Percentiles rank a stretch among this genome's conserved stretches.
Conservation (phyloP, 2,797 vertebrate genomes). For the Tokudaia tokunoshimensis region DNA sequence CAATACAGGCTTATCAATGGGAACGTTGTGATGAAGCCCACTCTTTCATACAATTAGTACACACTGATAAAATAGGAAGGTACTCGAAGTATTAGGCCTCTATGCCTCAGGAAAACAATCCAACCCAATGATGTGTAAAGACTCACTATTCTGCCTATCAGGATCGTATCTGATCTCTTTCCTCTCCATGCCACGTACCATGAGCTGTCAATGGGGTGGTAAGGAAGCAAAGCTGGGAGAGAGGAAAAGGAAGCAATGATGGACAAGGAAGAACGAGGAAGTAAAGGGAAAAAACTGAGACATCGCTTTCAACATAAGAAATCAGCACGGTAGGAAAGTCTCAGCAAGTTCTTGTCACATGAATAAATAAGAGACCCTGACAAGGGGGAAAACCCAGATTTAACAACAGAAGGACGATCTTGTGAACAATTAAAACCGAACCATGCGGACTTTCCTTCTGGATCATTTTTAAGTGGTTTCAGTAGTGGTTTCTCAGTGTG, state of each 20-base stretch:
- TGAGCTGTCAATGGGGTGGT: background rate
- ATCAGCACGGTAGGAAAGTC: background rate
- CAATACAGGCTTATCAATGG: background rate
- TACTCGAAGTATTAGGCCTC: background rate
- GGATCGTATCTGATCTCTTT: background rate
- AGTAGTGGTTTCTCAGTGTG: background rate
- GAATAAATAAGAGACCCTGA: background rate
- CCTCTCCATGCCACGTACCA: background rate
- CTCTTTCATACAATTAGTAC: background rate
- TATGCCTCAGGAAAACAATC: background rate
- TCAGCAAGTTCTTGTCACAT: constrained; percentile 2
- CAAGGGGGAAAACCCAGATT: background rate
- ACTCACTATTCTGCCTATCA: background rate
- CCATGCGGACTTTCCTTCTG: background rate
- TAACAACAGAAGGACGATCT: background rate
- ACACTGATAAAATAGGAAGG: background rate
- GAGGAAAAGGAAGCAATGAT: background rate
- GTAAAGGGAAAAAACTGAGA: background rate
- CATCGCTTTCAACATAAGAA: background rate
- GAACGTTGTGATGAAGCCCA: background rate
- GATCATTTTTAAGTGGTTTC: constrained; percentile 16
- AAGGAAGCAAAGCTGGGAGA: background rate
- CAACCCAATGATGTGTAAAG: background rate
- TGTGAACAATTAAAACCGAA: background rate
- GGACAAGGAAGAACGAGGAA: background rate